Evolutionary conservation across 2,888 invertebrate species (phyloP), one percentile per base, ranked within the genome.

Genomic region (Lasioglossum marginatum): DNA sequence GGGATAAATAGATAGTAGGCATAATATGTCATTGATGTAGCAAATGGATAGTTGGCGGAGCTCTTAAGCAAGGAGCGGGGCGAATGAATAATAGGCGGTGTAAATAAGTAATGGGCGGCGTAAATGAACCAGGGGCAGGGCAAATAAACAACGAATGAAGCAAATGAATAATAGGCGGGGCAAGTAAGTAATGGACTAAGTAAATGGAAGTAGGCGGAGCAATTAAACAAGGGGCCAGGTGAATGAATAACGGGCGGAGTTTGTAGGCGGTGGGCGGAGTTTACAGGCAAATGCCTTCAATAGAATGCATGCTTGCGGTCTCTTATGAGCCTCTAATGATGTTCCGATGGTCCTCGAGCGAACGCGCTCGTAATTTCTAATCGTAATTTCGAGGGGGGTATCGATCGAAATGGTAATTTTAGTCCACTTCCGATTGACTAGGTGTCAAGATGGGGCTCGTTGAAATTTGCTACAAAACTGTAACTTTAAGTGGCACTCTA

Each of bases 391-490:
- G 37, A 19, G 45, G 12, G 14, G 19, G 1, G 43, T 72, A 31
- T 45, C 57, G 73, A 81, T 81, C 27, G 73, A 37, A 43, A 57
- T 48, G 14, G 66, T 73, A 73, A 77, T 40, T 73, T 45, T 34
- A 19, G 74, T 57, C 19, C 16, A 34, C 34, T 34, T 52, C 8
- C 5, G 31, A 52, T 75, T 14, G 16, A 57, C 12, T n/a, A 68
- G 19, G 16, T 6, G 14, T 40, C 68, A 40, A 37, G 37, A 68
- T n/a, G 8, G 52, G 14, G 27, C 37, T 48, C 37, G 74, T 68
- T 34, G 40, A 52, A 52, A 43, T 31, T 16, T 37, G 72, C 73
- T 40, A 31, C 66, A 34, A n/a, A 66, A 68, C 73, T 79, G 52
- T 43, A 12, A 27, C 57, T 45, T 31, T 12, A 43, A 19, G 37